Conservation (phyloP, 2,888 invertebrate genomes). For the Capitulum mitella region DNA sequence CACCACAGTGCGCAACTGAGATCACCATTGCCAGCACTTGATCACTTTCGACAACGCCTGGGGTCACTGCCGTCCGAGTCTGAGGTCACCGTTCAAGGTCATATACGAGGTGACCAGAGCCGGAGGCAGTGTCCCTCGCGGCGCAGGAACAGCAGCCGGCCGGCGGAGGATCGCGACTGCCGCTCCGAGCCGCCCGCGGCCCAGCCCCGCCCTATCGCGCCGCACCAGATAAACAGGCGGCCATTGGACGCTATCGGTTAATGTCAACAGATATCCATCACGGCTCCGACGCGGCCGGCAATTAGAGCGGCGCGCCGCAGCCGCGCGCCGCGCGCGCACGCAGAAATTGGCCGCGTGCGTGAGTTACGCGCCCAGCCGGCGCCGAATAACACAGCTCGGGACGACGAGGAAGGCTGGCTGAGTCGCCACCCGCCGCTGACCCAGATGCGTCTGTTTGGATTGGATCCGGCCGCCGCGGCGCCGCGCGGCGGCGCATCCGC, state of each 20-base stretch:
- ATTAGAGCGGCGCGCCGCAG: neutral
- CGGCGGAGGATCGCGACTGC: too few species aligned
- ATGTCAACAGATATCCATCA: constrained; percentile 7
- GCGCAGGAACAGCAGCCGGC: too few species aligned
- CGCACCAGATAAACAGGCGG: neutral
- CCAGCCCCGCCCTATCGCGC: neutral
- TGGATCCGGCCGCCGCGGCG: neutral
- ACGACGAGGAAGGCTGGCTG: neutral
- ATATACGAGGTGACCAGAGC: too few species aligned
- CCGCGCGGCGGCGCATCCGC: neutral
- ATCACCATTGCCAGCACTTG: too few species aligned
- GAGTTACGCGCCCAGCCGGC: neutral
- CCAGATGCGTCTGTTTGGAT: neutral
- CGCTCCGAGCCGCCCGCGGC: neutral
- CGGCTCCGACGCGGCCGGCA: neutral
- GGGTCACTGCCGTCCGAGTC: too few species aligned
- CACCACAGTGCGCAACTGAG: too few species aligned
- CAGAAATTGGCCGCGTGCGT: neutral
- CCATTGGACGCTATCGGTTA: neutral
- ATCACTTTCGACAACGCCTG: too few species aligned
- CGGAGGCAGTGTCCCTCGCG: too few species aligned
- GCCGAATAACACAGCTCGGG: neutral
- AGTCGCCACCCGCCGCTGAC: neutral
- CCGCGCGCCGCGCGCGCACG: neutral
- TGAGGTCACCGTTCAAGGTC: too few species aligned